Base-by-base conservation (phyloP, 1,140 invertebrate genomes). In the Coenobita brevimanus region DNA sequence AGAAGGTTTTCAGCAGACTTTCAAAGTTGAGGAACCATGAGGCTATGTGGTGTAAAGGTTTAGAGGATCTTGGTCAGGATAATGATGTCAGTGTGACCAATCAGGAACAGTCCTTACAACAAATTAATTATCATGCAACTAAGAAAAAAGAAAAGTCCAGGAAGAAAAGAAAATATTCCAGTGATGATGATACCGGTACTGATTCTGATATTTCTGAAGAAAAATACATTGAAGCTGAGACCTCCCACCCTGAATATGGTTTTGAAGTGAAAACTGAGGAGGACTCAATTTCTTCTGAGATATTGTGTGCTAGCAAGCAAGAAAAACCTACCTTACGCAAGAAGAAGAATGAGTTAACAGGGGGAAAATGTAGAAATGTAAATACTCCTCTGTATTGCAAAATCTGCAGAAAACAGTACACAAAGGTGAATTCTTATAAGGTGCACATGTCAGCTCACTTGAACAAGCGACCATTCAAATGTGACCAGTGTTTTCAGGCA, bases 31-130 rank as follows among this genome's bases (percentile, higher is more conserved):
- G 57, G 27, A 67, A 84, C 36, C 82, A 84, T 57, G 33, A 36
- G 41, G 33, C 27, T 13, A 75, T 84, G 82, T 84, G 82, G 82
- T 84, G 82, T 30, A 84, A 75, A 41, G 82, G 82, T 1, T 24
- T 33, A 15, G 15, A 64, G 15, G 33, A 62, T 17, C 13, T n/a
- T 24, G 41, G 24, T 3, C 10, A 41, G 41, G 33, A 41, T 73
- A 41, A 73, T 41, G 4, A n/a, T n/a, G n/a, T 3, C 17, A n/a
- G 13, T 17, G 2, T 24, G 15, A 6, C 15, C 0, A 67, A 6
- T 6, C 3, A 24, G 1, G 8, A 3, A 67, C 30, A 21, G 41
- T 10, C 6, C 8, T 27, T 15, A 0, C 33, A 67, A 82, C n/a
- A 38, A 27, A 27, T 36, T 30, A 17, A 10, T n/a, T n/a, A n/a